Conservation (phyloP, 2,888 invertebrate genomes). For the Pachycephus smyrnensis region DNA sequence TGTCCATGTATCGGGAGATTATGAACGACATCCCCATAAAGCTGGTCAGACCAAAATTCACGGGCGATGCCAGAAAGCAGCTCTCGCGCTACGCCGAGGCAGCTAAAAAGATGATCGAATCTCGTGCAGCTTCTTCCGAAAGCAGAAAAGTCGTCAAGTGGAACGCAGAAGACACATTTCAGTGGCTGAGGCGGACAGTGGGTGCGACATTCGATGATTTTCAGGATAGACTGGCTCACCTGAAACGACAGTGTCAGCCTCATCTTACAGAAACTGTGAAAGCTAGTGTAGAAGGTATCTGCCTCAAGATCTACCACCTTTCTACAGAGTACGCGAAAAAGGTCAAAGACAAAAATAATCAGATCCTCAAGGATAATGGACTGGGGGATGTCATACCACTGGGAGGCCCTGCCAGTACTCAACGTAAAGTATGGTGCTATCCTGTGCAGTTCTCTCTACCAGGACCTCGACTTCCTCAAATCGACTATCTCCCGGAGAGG, state of each 20-base stretch:
- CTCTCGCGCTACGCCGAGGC: conserved; percentile 94
- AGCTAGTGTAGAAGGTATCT: conserved; percentile 94
- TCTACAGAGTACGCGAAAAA: conserved; percentile 93
- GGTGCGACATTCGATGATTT: conserved; percentile 96
- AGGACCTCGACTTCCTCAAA: conserved; percentile 83
- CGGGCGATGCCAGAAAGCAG: conserved; percentile 95
- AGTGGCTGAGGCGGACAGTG: conserved; percentile 92
- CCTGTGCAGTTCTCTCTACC: conserved; percentile 91
- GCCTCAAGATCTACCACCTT: conserved; percentile 91
- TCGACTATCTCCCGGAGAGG: conserved; percentile 81
- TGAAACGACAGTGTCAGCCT: conserved; percentile 95
- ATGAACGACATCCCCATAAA: conserved; percentile 99
- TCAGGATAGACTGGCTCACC: conserved; percentile 85
- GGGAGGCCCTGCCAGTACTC: conserved; percentile 76
- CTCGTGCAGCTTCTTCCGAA: conserved; percentile 86
- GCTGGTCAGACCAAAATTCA: conserved; percentile 93
- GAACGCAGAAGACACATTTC: conserved; percentile 98
- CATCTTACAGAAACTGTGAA: conserved; percentile 95
- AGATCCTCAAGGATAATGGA: conserved; percentile 88
- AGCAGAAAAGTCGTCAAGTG: conserved; percentile 97
- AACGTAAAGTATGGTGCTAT: conserved; percentile 95
- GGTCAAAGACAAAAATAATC: conserved; percentile 87
- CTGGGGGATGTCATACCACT: conserved; percentile 72
- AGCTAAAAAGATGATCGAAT: conserved; percentile 96
- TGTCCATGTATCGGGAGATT: conserved; percentile 96